These are phyloP conservation scores for Sebastes flavidus DNA, from an alignment of 2,797 vertebrate genomes.

Conservation along the genomic window DNA sequence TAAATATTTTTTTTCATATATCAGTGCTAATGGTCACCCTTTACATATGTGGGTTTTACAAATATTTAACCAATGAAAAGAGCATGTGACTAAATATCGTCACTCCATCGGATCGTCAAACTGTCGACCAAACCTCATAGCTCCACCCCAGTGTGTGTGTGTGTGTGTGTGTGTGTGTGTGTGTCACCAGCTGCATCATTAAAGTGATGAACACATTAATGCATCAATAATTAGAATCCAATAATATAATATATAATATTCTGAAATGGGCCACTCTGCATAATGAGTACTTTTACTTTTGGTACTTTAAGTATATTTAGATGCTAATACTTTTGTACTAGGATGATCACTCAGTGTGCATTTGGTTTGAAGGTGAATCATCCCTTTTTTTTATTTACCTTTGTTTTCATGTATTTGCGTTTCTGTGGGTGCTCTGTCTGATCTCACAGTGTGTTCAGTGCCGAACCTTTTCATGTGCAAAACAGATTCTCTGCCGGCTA, in stretches of 20 bases:
- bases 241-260: no score
- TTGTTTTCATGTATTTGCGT: not conserved
- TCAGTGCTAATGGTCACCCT: not conserved
- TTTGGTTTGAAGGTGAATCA: not conserved
- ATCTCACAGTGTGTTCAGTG: not conserved
- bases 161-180: not conserved
- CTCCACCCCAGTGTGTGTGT: not conserved
- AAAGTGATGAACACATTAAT: not conserved
- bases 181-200: not conserved
- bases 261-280: not conserved
- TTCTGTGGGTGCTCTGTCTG: not conserved
- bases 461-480: constrained; percentile 35
- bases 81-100: not conserved
- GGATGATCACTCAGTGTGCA: not conserved
- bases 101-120: not conserved
- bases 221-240: not conserved
- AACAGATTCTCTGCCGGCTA: constrained; percentile 9
- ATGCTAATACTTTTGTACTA: not conserved
- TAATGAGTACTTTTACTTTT: not conserved
- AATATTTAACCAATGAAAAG: not conserved
- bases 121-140: not conserved
- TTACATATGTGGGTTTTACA: not conserved
- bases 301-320: not conserved
- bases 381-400: not conserved
- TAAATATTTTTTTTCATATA: not conserved